Evolutionary conservation across 2,797 vertebrate species (phyloP), one percentile per base, ranked within the genome.

Genomic region (Pseudopleuronectes americanus): DNA sequence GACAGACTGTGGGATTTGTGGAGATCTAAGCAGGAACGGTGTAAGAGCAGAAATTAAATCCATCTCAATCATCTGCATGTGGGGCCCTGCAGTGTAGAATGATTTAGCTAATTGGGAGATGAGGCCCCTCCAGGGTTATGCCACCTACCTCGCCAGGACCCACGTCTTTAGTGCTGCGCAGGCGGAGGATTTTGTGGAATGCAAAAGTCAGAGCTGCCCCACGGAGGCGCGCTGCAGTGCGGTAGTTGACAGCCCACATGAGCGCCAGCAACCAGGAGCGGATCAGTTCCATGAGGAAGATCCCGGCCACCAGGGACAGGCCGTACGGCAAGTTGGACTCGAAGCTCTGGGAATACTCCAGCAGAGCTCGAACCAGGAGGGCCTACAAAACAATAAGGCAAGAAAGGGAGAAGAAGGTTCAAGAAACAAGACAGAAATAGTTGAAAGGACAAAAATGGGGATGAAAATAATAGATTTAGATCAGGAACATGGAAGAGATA

Each of bases 241-340:
- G 95, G 83, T 95, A 96, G 92, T 93, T 96, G 83, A 96, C 77
- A 12, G 94, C 92, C 95, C 95, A 96, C 90, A 93, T 93, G 58
- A 96, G 86, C 9, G 92, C 93, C 81, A 95, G 67, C 51, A 92
- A 93, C 95, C 95, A 96, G 66, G 95, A 96, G 67, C 94, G 95
- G 23, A 92, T 85, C 71, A 96, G 77, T 63, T 96, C 95, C 77
- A 79, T 90, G 60, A 93, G 75, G 84, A 95, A 94, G 71, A 96
- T 90, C 60, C 94, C 95, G 0, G 73, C 90, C 33, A 92, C 94
- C 86, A 96, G 88, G 21, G 86, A 79, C 38, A 96, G 88, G 54
- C 95, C 95, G 31, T 93, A 93, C 12, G 62, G 77, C 60, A 95
- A 67, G 21, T 57, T 73, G 33, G 65, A 79, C 69, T 93, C 89